A percentile compares a stretch with the other conserved stretches of the same genome.
Evolutionary conservation across 1,140 invertebrate genomes (phyloP).

Genomic region (Heliconius nattereri): DNA sequence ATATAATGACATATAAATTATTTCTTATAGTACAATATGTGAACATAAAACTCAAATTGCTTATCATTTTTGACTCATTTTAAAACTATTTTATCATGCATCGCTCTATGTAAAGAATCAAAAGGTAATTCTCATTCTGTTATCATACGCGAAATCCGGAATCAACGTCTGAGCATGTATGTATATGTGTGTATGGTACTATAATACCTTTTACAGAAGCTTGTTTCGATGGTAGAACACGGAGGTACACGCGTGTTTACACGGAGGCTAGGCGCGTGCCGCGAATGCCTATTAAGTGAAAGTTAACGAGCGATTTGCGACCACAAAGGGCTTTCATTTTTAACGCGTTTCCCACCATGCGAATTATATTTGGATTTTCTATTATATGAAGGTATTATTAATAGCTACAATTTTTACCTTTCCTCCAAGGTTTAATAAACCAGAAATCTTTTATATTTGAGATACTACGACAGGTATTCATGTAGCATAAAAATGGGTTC

Average conservation of each 20-base stretch:
- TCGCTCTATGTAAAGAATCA: background rate
- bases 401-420: too few species aligned
- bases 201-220: constrained; percentile 20
- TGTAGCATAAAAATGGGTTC: too few species aligned
- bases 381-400: background rate
- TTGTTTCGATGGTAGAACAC: constrained; percentile 9
- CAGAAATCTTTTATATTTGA: too few species aligned
- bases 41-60: too few species aligned
- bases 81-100: background rate
- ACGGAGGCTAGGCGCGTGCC: constrained; percentile 43
- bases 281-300: constrained; percentile 53
- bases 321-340: constrained; percentile 40
- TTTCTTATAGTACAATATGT: too few species aligned
- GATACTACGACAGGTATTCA: too few species aligned
- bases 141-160: constrained; percentile 4
- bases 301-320: constrained; percentile 43
- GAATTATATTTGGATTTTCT: constrained; percentile 10
- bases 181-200: background rate
- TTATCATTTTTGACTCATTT: background rate
- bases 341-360: background rate
- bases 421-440: background rate
- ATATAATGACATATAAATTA: too few species aligned
- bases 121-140: background rate
- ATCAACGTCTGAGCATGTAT: background rate
- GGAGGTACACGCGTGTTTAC: constrained; percentile 40